phyloP scores from a whole-genome alignment of 2,888 invertebrate species.

The Tachystola acroxantha region DNA sequence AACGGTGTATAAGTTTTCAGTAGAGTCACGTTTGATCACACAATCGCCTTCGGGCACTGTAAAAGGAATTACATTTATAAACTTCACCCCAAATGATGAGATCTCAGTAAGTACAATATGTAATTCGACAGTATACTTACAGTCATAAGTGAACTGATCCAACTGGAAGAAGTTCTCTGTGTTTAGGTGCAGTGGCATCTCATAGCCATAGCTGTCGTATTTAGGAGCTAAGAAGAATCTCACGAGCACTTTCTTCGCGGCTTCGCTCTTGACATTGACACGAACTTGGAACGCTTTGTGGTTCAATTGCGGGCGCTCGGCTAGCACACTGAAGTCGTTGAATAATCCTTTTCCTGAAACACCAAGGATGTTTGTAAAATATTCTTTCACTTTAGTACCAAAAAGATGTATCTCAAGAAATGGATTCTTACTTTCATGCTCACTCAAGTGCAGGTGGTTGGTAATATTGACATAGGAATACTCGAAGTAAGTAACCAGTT shows the following conservation, averaged over 20 bases:
- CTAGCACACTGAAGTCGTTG: conserved; percentile 71
- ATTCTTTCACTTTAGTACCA: no score
- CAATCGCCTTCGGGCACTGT: conserved; percentile 63
- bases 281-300: conserved; percentile 83
- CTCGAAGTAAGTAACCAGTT: conserved; percentile 84
- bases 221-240: conserved; percentile 85
- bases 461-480: conserved; percentile 80
- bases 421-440: conserved; percentile 55
- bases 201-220: conserved; percentile 76
- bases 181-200: conserved; percentile 72
- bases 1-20: conserved; percentile 75
- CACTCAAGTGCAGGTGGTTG: conserved; percentile 65
- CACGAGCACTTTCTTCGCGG: conserved; percentile 68
- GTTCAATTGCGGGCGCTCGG: conserved; percentile 80
- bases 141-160: conserved; percentile 70
- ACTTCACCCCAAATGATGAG: no score
- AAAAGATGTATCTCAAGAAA: no score
- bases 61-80: no score
- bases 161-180: conserved; percentile 69
- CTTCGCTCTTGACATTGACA: conserved; percentile 78
- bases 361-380: neutral
- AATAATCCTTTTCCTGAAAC: conserved; percentile 34
- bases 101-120: no score
- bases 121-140: conserved; percentile 56
- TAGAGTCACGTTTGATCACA: conserved; percentile 74